These are phyloP conservation scores for Drosophila funebris DNA, from an alignment of 1,140 invertebrate species.

Conservation along the genomic window DNA sequence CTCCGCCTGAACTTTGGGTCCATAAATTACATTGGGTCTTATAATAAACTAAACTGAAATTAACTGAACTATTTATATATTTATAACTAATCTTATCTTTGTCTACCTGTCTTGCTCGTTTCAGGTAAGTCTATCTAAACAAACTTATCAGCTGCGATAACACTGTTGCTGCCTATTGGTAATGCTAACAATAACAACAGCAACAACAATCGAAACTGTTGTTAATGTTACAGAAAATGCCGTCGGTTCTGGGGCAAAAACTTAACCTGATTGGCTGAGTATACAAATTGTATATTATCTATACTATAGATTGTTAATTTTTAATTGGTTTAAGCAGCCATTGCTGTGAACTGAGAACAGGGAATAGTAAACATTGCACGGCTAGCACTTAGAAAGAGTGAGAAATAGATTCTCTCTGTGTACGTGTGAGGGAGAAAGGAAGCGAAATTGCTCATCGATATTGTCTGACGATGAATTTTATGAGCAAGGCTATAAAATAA, in stretches of 20 bases:
- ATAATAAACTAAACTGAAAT: background rate
- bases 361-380: constrained; percentile 16
- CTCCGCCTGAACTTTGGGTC: constrained; percentile 14
- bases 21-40: constrained; percentile 31
- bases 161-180: constrained; percentile 35
- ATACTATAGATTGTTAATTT: constrained; percentile 76
- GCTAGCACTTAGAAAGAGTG: background rate
- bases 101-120: constrained; percentile 50
- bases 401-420: background rate
- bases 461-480: constrained; percentile 58
- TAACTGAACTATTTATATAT: constrained; percentile 20
- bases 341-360: constrained; percentile 31
- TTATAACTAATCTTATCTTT: constrained; percentile 63
- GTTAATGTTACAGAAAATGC: constrained; percentile 53
- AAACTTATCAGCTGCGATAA: constrained; percentile 51
- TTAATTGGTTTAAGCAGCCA: constrained; percentile 77
- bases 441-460: constrained; percentile 35
- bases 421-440: background rate
- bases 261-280: constrained; percentile 76
- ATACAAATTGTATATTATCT: constrained; percentile 72
- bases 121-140: constrained; percentile 63
- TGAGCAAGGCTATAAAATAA: constrained; percentile 72
- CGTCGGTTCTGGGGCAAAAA: constrained; percentile 34
- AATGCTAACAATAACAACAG: constrained; percentile 6
- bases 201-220: background rate